Base-by-base conservation (phyloP, 2,888 invertebrate species). In the Agrochola circellaris region DNA sequence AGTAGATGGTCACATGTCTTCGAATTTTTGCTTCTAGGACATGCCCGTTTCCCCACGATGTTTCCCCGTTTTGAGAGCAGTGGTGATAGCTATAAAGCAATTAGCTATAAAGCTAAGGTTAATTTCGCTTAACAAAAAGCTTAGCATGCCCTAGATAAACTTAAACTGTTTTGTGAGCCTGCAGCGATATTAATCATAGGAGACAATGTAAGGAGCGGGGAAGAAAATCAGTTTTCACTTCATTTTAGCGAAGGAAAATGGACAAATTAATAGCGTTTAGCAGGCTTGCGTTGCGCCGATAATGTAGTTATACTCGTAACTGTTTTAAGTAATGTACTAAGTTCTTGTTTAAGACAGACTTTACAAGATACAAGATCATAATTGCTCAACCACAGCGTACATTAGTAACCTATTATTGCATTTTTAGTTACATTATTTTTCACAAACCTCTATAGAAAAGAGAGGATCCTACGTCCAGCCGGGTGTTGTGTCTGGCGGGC, bases 171-270 rank as follows among this genome's bases (percentile, higher is more conserved):
- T 64, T 67, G 70, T 60, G 3, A 66, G 73, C 51, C 20, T 62
- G 67, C 7, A 73, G 58, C 45, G 26, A 77, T 77, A 82, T 82
- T 82, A 77, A 82, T 82, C 34, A 67, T 67, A 67, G 17, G 56
- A 70, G 77, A 73, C 77, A 82, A 61, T 58, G 8, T 71, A 51
- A 58, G 69, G 34, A 58, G 70, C 51, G 45, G 11, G 2, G 69
- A 75, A 45, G 73, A 73, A 70, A 82, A 82, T 70, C 51, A 51
- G 58, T 48, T 82, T 82, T 38, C 45, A 61, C 73, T 73, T 62
- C 20, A 67, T 38, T 77, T 82, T 82, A 77, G 70, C 23, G 60
- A 81, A 64, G 54, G 34, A 58, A 58, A 77, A 73, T 77, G 13
- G 56, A 81, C 15, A 69, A 73, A 70, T 73, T 54, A 70, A 73